Conservation (phyloP, 1,140 invertebrate species). For the Hermetia illucens region DNA sequence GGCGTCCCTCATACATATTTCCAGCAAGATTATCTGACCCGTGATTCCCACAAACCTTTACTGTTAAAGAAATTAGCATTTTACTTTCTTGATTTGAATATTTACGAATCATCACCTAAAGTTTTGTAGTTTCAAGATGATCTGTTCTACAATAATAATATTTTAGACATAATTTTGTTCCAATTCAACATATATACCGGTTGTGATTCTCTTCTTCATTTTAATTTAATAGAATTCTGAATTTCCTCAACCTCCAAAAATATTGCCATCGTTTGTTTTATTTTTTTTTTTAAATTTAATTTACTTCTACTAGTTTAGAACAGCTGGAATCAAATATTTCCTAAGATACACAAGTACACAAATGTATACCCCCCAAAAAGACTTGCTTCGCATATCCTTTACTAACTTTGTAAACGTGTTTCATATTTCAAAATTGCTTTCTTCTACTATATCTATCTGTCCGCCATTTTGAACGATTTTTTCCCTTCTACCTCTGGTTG, state of each 20-base stretch:
- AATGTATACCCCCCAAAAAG: no score
- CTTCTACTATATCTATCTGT: constrained; percentile 27
- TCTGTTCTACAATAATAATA: no score
- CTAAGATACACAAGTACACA: no score
- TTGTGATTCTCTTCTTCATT: not conserved
- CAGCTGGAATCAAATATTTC: no score
- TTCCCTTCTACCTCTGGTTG: constrained; percentile 5
- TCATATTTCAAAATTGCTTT: constrained; percentile 13
- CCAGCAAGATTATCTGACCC: no score
- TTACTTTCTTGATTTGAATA: not conserved
- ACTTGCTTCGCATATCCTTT: constrained; percentile 15
- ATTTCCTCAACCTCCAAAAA: constrained; percentile 1
- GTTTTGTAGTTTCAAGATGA: not conserved
- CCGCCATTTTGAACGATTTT: constrained; percentile 11
- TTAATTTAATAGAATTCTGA: not conserved
- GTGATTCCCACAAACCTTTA: not conserved
- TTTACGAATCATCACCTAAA: not conserved
- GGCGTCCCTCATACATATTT: no score
- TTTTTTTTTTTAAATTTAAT: constrained; percentile 5
- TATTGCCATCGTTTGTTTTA: not conserved
- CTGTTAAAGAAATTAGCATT: not conserved
- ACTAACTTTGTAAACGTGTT: constrained; percentile 16
- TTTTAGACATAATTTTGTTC: no score
- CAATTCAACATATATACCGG: no score
- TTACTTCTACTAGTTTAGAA: no score